A percentile compares a stretch with the other conserved stretches of the same genome.
phyloP scores from a whole-genome alignment of 2,888 invertebrate species.

The Tetheella fluctuosa region DNA sequence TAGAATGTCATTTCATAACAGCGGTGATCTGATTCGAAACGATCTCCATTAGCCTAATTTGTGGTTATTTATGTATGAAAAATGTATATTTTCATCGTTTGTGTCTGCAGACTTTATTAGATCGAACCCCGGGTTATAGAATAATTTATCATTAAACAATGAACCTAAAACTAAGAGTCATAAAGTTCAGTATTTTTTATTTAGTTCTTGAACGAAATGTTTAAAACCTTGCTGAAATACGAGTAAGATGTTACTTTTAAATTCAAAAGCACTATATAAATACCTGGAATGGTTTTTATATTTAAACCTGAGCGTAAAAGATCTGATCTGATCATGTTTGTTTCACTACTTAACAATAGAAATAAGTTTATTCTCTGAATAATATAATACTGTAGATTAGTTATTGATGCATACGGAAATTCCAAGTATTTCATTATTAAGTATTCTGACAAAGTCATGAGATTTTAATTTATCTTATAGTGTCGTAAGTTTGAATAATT shows the following conservation, averaged over 20 bases:
- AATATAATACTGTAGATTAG: too few relatives aligned
- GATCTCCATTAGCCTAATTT: constrained; percentile 16
- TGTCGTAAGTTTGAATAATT: too few relatives aligned
- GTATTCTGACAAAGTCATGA: too few relatives aligned
- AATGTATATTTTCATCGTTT: not conserved
- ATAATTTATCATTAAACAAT: not conserved
- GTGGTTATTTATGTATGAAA: not conserved
- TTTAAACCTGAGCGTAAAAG: not conserved
- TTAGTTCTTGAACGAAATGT: not conserved
- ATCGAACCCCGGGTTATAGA: not conserved
- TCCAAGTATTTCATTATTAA: too few relatives aligned
- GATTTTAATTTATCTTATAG: too few relatives aligned
- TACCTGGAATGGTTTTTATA: not conserved
- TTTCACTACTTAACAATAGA: not conserved
- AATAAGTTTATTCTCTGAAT: not conserved
- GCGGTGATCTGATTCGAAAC: not conserved
- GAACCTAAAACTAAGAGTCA: not conserved
- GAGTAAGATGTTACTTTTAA: not conserved
- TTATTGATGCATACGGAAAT: too few relatives aligned
- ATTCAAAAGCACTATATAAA: not conserved
- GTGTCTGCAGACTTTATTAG: not conserved
- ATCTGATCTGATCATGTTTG: not conserved
- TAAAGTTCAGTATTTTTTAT: not conserved
- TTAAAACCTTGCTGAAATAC: not conserved
- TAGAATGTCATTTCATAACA: not conserved